Evolutionary conservation across 2,888 invertebrate species (phyloP).

Genomic region (Schizaphis graminum): DNA sequence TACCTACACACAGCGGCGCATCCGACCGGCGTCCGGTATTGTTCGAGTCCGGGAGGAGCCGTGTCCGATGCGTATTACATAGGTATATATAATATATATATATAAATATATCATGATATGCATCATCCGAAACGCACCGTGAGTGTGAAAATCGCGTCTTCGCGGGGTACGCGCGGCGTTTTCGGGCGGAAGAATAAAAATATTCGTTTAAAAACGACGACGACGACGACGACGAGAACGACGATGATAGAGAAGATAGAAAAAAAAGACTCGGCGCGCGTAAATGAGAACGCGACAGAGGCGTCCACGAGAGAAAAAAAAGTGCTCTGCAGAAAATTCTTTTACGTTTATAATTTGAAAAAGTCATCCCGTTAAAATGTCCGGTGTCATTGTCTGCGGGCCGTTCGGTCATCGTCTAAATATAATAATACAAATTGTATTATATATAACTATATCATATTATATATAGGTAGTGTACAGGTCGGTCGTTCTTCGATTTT

Average conservation of each 20-base stretch:
- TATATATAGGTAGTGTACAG: not conserved
- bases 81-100: not conserved
- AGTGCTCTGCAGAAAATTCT: not conserved
- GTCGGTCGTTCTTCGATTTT: slow-evolving; percentile 31
- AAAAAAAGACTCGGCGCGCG: slow-evolving; percentile 7
- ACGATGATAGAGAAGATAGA: not conserved
- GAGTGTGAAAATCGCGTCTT: slow-evolving; percentile 51
- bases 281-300: slow-evolving; percentile 30
- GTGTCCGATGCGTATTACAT: slow-evolving; percentile 54
- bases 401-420: not conserved
- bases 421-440: not conserved
- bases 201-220: not conserved
- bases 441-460: not conserved
- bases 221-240: no score
- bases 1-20: not conserved
- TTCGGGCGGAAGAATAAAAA: not conserved
- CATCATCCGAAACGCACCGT: slow-evolving; percentile 54
- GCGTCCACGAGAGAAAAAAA: slow-evolving; percentile 6
- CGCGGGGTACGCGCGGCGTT: not conserved
- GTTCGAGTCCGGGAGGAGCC: slow-evolving; percentile 52
- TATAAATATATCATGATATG: not conserved
- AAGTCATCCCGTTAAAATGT: slow-evolving; percentile 62
- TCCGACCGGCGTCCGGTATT: slow-evolving; percentile 42
- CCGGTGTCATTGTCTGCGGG: slow-evolving; percentile 54
- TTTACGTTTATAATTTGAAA: slow-evolving; percentile 39